phyloP scores from a whole-genome alignment of 2,797 vertebrate genomes.

The Argentina silus region DNA sequence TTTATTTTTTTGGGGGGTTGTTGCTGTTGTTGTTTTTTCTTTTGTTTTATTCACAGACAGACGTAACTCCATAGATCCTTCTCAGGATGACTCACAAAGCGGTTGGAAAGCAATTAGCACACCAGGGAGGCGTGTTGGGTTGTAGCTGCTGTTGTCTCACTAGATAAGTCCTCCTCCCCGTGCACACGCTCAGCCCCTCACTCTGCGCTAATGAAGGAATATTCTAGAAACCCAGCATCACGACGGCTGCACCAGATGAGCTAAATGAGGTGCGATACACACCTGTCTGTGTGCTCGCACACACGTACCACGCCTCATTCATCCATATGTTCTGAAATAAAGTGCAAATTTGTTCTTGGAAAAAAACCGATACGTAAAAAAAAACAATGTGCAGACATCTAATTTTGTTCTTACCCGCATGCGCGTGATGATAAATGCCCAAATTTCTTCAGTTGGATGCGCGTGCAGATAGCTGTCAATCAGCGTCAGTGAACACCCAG shows the following conservation, averaged over 20 bases:
- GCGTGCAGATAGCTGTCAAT: too few species aligned
- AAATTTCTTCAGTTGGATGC: too few species aligned
- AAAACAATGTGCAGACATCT: too few species aligned
- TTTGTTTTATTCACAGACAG: too few species aligned
- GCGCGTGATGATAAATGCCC: too few species aligned
- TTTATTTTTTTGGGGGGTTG: not conserved
- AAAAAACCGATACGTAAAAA: too few species aligned
- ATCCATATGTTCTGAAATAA: too few species aligned
- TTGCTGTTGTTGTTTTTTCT: not conserved
- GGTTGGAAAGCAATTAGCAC: constrained; percentile 37
- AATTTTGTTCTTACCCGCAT: too few species aligned
- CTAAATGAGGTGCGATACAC: not conserved
- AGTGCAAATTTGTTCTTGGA: too few species aligned
- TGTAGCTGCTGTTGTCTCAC: constrained; percentile 5
- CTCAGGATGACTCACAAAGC: constrained; percentile 22
- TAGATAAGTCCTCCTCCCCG: constrained; percentile 12
- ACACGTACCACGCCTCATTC: too few species aligned
- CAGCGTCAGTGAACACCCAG: too few species aligned
- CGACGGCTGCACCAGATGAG: constrained; percentile 49
- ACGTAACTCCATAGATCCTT: not conserved
- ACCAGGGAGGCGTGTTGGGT: constrained; percentile 22
- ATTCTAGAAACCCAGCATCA: constrained; percentile 34
- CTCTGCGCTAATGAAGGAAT: constrained; percentile 49
- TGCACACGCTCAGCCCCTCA: constrained; percentile 30
- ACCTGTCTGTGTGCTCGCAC: not conserved